A percentile compares a stretch with the other conserved stretches of the same genome.
Conservation (phyloP, 2,113 vertebrate species). For the Hippocampus barbouri region DNA sequence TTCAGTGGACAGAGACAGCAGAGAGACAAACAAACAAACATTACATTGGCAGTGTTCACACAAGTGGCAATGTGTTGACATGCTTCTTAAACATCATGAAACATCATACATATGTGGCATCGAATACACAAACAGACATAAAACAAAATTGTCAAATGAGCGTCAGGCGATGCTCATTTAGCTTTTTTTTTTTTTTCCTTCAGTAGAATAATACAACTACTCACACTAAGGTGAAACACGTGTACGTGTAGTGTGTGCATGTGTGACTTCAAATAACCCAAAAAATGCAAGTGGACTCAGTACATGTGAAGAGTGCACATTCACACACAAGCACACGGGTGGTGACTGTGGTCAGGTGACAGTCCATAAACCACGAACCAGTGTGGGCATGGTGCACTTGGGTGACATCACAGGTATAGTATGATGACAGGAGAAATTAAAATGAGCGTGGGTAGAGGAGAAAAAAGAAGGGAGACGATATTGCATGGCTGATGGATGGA, state of each 20-base stretch:
- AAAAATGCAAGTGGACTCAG: constrained; percentile 20
- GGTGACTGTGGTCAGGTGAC: constrained; percentile 33
- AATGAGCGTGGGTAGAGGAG: constrained; percentile 28
- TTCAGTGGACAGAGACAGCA: constrained; percentile 44
- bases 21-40: constrained; percentile 61
- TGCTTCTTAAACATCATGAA: constrained; percentile 68
- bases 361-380: constrained; percentile 21
- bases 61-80: constrained; percentile 69
- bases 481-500: not conserved
- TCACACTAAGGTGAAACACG: constrained; percentile 39
- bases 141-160: constrained; percentile 68
- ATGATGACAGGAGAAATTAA: constrained; percentile 31
- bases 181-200: constrained; percentile 54
- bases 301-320: constrained; percentile 43
- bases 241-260: constrained; percentile 24
- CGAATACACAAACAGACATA: constrained; percentile 41
- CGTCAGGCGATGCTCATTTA: constrained; percentile 52
- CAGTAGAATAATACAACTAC: not conserved
- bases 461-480: constrained; percentile 26
- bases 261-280: constrained; percentile 18
- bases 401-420: constrained; percentile 38
- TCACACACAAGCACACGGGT: constrained; percentile 34
- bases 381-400: constrained; percentile 29
- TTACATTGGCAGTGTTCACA: constrained; percentile 71
- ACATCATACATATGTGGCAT: constrained; percentile 36